Conservation (phyloP, 2,113 vertebrate genomes). For the Salvelinus sp. region DNA sequence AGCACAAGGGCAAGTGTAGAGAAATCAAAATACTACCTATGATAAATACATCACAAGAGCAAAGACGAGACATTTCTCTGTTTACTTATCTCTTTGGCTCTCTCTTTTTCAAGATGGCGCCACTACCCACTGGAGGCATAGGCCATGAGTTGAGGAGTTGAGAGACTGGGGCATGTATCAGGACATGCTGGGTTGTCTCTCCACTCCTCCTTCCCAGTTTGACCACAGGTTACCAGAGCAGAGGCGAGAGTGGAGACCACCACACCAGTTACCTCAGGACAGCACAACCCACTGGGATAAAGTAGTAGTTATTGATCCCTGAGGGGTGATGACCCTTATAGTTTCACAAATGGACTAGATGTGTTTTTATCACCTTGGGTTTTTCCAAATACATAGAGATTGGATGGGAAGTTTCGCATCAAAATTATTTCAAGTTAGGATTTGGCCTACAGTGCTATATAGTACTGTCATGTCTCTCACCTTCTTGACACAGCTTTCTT, state of each 20-base stretch:
- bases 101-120: slow-evolving; percentile 33
- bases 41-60: no score
- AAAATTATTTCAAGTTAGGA: no score
- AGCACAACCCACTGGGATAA: not conserved
- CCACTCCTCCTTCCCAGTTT: slow-evolving; percentile 22
- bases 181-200: slow-evolving; percentile 40
- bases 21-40: not conserved
- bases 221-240: slow-evolving; percentile 29
- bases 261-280: slow-evolving; percentile 47
- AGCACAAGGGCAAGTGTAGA: slow-evolving; percentile 43
- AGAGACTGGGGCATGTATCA: slow-evolving; percentile 41
- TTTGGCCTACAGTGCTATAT: no score
- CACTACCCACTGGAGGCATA: slow-evolving; percentile 30
- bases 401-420: no score
- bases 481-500: slow-evolving; percentile 19
- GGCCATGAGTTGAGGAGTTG: slow-evolving; percentile 66
- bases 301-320: no score
- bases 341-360: no score
- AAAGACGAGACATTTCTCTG: slow-evolving; percentile 1
- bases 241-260: slow-evolving; percentile 30
- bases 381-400: no score
- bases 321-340: no score
- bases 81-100: not conserved
- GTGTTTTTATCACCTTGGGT: no score
- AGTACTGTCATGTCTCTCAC: not conserved